A percentile compares a stretch with the other conserved stretches of the same genome.
phyloP scores from a whole-genome alignment of 37 sponge, comb jelly and placozoan genomes.

The Spongilla lacustris region DNA sequence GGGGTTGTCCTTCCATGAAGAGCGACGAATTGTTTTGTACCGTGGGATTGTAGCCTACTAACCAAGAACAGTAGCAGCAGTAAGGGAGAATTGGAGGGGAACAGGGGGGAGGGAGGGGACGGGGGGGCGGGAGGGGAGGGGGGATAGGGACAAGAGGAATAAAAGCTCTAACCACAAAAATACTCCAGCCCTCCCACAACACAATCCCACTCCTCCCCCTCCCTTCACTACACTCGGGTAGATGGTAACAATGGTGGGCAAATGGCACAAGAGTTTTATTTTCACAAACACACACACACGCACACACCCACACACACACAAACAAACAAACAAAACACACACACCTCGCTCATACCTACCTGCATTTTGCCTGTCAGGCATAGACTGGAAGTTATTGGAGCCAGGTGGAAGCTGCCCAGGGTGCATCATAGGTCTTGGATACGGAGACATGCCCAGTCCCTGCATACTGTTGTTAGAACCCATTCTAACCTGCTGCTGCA shows the following conservation, averaged over 20 bases:
- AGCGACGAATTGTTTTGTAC: neutral
- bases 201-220: too few relatives aligned
- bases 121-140: too few relatives aligned
- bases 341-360: neutral
- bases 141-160: neutral
- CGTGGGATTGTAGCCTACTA: neutral
- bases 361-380: neutral
- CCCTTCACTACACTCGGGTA: neutral
- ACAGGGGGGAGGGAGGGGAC: neutral
- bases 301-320: neutral
- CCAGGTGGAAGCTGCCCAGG: neutral
- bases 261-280: too few relatives aligned
- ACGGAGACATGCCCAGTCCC: neutral
- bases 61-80: neutral
- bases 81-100: neutral
- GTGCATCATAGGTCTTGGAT: neutral
- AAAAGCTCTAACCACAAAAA: neutral
- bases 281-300: neutral
- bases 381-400: neutral
- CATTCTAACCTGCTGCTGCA: neutral
- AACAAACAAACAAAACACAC: too few relatives aligned
- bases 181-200: too few relatives aligned
- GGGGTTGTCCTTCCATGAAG: neutral
- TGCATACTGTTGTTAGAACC: neutral
- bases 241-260: too few relatives aligned